Base-by-base conservation (phyloP, 2,888 invertebrate species). In the Subacronicta megacephala region DNA sequence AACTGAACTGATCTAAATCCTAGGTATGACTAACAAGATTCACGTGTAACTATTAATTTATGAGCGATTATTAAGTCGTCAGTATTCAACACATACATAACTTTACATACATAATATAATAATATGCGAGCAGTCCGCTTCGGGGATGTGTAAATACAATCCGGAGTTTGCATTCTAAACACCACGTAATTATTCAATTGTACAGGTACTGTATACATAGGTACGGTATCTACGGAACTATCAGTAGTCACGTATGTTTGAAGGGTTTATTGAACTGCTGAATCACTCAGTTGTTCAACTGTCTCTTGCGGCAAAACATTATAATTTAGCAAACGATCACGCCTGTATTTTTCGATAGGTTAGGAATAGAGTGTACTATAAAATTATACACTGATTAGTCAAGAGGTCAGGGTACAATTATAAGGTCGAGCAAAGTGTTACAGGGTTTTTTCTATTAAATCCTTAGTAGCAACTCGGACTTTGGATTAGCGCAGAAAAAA, bases 111-210 rank as follows among this genome's bases (percentile, higher is more conserved):
- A 59, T 66, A 61, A 59, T 44, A 69, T 65, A 62, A 73, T 66
- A 72, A 58, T 57, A 70, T 62, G 66, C 56, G 54, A 65, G 58
- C 62, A 50, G 53, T 65, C 35, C 54, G 75, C 72, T 51, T 50
- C 61, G 40, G 63, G 60, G 59, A 52, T 77, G 72, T 73, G 82
- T 81, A 87, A 88, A 89, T 84, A 89, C 83, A 77, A 83, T 81
- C 79, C 70, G 70, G 47, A 68, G 87, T 87, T 85, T 85, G 78
- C 82, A 81, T 81, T 80, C 81, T 86, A 88, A 90, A 89, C 85
- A 90, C 70, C 62, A 72, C 77, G 80, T 85, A 86, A 89, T 90
- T 86, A 89, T 90, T 88, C 87, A 84, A 85, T 83, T 86, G 84
- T 79, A 77, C 77, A 74, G 71, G 67, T 75, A 78, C 74, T 73